Conservation (phyloP, 2,113 vertebrate genomes). For the Spea bombifrons region DNA sequence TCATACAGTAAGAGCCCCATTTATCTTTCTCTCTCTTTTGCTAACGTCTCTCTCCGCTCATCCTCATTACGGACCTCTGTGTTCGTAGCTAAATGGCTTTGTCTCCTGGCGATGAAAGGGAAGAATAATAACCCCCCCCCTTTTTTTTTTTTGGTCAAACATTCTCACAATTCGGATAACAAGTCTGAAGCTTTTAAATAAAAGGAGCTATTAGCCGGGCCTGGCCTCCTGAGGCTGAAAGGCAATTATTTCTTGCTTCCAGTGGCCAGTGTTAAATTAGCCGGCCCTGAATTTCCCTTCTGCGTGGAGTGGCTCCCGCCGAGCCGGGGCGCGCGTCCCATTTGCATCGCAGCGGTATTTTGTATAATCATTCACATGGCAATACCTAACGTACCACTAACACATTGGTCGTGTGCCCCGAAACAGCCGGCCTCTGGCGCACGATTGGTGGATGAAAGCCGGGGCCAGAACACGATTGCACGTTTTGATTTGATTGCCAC, state of each 20-base stretch:
- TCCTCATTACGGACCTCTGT: not conserved
- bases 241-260: not conserved
- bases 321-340: not conserved
- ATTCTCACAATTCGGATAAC: not conserved
- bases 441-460: not conserved
- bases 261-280: not conserved
- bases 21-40: not conserved
- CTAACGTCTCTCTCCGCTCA: not conserved
- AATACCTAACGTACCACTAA: not conserved
- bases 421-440: constrained; percentile 29
- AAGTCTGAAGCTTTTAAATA: not conserved
- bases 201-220: not conserved
- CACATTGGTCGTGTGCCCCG: not conserved
- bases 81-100: not conserved
- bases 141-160: not conserved
- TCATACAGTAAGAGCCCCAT: too few relatives aligned
- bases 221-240: constrained; percentile 1
- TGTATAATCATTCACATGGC: constrained; percentile 8
- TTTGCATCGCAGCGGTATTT: constrained; percentile 19
- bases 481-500: not conserved
- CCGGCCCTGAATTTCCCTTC: not conserved
- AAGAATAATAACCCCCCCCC: not conserved
- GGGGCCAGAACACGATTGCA: not conserved
- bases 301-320: not conserved
- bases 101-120: not conserved